Evolutionary conservation across 1,140 invertebrate genomes (phyloP), one percentile per base, ranked within the genome.

Genomic region (Leptopilina boulardi): DNA sequence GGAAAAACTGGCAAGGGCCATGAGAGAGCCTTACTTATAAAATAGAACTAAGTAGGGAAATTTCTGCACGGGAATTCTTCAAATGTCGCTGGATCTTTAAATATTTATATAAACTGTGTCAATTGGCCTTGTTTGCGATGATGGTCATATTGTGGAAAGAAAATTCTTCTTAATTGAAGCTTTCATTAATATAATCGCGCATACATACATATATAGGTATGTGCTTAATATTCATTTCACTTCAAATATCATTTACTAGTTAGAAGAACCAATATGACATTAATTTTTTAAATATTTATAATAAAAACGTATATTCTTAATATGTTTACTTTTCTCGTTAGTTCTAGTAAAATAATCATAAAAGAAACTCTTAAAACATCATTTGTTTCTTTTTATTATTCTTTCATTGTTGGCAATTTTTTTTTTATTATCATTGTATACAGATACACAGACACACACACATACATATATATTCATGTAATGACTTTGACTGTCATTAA

Each of bases 71-170:
- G n/a, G n/a, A n/a, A n/a, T 74, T 71, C 21, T 71, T 56, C 23
- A 66, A 26, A 74, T 21, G 47, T 59, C 72, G 71, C 54, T 74
- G 74, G 73, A 71, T 5, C n/a, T n/a, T 77, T 80, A 80, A 80
- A 74, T 77, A 77, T 77, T 80, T 70, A 21, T 30, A 6, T 34
- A 34, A 66, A 66, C 26, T 66, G 56, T 11, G 56, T 66, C 56
- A 21, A 66, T 23, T 66, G 56, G 21, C 56, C 56, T 66, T 66
- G 56, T 66, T 66, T 66, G 9, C 19, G n/a, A n/a, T n/a, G n/a
- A 8, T 5, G 11, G 4, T 30, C 3, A 15, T 30, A 18, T n/a
- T 51, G 10, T n/a, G 15, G 10, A 30, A 66, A 30, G 13, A 34
- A 38, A 38, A 38, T 38, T 38, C 23, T n/a, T 30, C 56, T 59